These are phyloP conservation scores for Aratinga solstitialis DNA, from an alignment of 2,797 vertebrate species.

Conservation along the genomic window DNA sequence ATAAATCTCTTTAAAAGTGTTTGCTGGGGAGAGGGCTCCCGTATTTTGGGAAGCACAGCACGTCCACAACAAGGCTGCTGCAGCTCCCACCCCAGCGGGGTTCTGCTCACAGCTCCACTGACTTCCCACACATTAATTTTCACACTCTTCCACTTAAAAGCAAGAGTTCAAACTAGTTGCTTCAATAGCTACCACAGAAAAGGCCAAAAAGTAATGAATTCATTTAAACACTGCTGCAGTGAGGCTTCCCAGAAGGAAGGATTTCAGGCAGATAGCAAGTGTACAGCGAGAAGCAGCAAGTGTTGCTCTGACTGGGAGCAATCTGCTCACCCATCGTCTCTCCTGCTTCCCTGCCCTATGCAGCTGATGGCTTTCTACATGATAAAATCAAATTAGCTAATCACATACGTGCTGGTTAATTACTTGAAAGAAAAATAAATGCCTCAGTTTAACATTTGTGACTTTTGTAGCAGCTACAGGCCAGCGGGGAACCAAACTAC, in stretches of 20 bases:
- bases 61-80: neutral
- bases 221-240: neutral
- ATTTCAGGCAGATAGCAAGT: neutral
- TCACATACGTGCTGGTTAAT: rapidly evolving
- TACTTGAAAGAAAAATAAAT: neutral
- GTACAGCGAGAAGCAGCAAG: neutral
- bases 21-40: neutral
- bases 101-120: neutral
- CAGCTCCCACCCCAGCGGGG: neutral
- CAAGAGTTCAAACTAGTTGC: constrained; percentile 15
- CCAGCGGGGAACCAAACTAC: neutral
- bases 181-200: neutral
- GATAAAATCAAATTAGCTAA: neutral
- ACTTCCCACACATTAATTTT: neutral
- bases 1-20: neutral
- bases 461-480: neutral
- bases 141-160: constrained; percentile 35
- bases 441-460: neutral
- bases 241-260: neutral
- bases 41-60: neutral
- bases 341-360: neutral
- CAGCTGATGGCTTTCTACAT: neutral
- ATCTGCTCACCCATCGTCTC: neutral
- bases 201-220: neutral
- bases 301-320: neutral